Evolutionary conservation across 2,888 invertebrate genomes (phyloP).

Genomic region (Vanessa cardui): DNA sequence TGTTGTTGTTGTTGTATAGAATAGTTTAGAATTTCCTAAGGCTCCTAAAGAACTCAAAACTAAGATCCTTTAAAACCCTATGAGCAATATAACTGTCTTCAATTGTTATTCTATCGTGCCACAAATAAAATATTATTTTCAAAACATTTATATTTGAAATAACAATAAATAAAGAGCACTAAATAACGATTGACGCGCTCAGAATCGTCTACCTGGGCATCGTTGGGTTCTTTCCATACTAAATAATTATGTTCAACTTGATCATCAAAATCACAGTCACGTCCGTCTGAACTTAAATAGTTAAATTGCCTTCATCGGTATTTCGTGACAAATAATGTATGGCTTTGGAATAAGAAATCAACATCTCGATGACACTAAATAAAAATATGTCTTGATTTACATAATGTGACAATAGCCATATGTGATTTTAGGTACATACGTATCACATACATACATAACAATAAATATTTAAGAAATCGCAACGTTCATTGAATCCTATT

Average conservation of each 20-base stretch:
- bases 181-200: neutral
- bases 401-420: conserved; percentile 3
- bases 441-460: neutral
- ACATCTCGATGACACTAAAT: conserved; percentile 24
- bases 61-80: no score
- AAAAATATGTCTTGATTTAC: conserved; percentile 19
- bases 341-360: conserved; percentile 33
- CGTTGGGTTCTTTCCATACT: conserved; percentile 14
- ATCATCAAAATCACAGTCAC: conserved; percentile 31
- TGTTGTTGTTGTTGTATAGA: no score
- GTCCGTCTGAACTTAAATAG: conserved; percentile 36
- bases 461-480: neutral
- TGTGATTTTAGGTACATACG: neutral
- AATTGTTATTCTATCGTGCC: no score
- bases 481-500: neutral
- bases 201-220: neutral
- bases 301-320: conserved; percentile 36
- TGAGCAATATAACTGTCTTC: no score
- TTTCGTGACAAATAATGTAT: conserved; percentile 36
- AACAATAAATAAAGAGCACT: neutral
- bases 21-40: no score
- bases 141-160: neutral
- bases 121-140: no score
- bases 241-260: conserved; percentile 17
- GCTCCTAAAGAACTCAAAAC: no score